These are phyloP conservation scores for Solenopsis fugax DNA, from an alignment of 1,140 invertebrate species.

Conservation along the genomic window DNA sequence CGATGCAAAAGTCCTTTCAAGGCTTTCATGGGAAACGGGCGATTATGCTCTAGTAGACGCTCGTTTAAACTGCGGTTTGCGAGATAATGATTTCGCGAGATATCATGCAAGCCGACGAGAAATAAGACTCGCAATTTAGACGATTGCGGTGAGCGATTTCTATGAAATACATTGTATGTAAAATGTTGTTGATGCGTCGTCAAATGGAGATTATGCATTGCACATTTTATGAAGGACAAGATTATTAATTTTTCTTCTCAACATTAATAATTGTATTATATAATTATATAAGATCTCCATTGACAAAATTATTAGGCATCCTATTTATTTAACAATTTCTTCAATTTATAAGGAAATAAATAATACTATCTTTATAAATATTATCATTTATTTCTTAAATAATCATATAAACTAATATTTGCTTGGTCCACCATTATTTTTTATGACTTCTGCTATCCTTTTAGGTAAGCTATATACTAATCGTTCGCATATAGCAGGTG, in stretches of 20 bases:
- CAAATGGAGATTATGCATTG: not conserved
- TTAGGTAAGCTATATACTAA: no score
- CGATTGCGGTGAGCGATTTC: constrained; percentile 57
- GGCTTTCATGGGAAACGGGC: constrained; percentile 65
- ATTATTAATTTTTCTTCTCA: not conserved
- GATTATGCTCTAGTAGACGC: constrained; percentile 67
- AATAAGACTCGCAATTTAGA: constrained; percentile 63
- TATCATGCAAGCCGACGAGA: constrained; percentile 47
- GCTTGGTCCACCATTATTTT: no score
- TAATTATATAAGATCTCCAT: not conserved
- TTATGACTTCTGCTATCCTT: no score
- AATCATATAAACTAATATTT: no score
- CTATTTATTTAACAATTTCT: no score
- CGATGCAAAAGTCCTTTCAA: constrained; percentile 64
- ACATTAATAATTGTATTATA: not conserved
- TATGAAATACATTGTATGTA: constrained; percentile 57
- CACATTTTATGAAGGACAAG: constrained; percentile 9
- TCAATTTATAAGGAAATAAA: no score
- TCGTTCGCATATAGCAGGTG: no score
- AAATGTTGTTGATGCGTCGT: constrained; percentile 32
- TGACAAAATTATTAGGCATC: no score
- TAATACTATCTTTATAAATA: no score
- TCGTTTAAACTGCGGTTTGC: constrained; percentile 67
- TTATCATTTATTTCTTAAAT: no score
- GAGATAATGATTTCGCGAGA: constrained; percentile 72